Evolutionary conservation across 1,140 invertebrate species (phyloP).

Genomic region (Bacillus rossius): DNA sequence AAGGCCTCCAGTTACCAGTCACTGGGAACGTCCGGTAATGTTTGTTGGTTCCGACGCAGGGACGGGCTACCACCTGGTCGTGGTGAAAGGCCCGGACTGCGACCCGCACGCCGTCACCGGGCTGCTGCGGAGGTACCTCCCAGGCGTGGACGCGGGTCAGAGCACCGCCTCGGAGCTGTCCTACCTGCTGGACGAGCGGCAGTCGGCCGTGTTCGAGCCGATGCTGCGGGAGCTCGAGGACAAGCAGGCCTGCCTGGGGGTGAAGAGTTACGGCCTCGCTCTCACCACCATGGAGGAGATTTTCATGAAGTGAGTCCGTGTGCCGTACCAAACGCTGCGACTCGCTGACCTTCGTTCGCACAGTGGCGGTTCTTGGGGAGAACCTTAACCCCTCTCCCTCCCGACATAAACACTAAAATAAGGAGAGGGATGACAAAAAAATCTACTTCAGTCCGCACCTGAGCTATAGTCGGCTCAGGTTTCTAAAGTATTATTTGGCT

Average conservation of each 20-base stretch:
- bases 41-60: too few species aligned
- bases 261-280: conserved; percentile 50
- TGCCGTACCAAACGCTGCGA: too few species aligned
- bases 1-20: too few species aligned
- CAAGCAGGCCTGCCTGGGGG: conserved; percentile 39
- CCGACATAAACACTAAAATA: too few species aligned
- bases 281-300: conserved; percentile 60
- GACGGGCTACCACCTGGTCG: conserved; percentile 53
- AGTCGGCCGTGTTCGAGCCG: conserved; percentile 44
- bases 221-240: conserved; percentile 47
- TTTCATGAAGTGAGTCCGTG: conserved; percentile 48
- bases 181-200: conserved; percentile 49
- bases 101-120: conserved; percentile 47
- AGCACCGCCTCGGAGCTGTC: conserved; percentile 52
- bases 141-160: conserved; percentile 45
- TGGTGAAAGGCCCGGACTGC: conserved; percentile 48
- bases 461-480: too few species aligned
- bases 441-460: too few species aligned
- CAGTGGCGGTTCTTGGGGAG: too few species aligned
- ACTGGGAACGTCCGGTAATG: too few species aligned
- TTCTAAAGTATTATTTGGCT: too few species aligned
- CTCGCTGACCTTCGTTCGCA: too few species aligned
- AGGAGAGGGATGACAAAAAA: too few species aligned
- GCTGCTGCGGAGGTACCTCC: conserved; percentile 51
- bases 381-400: too few species aligned